These are phyloP conservation scores for Pterocles gutturalis DNA, from an alignment of 2,113 vertebrate species.

Conservation along the genomic window DNA sequence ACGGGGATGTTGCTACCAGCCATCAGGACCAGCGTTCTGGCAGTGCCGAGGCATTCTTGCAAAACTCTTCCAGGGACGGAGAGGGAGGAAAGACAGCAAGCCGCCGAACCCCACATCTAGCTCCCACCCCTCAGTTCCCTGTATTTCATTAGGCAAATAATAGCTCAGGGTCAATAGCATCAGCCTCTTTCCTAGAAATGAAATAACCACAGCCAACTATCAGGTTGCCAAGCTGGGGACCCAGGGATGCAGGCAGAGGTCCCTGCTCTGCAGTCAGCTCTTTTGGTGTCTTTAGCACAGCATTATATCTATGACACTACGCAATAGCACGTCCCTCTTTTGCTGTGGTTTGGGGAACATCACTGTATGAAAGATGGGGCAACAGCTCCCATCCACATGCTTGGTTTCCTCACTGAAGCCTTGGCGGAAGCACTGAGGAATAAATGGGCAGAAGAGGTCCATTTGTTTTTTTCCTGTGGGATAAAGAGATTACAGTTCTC, in stretches of 20 bases:
- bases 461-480: background rate
- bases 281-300: background rate
- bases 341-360: background rate
- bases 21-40: background rate
- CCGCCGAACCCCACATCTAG: background rate
- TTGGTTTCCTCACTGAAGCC: background rate
- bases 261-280: background rate
- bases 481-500: background rate
- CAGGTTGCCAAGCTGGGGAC: background rate
- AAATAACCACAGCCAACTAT: background rate
- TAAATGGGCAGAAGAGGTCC: background rate
- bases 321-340: background rate
- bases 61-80: background rate
- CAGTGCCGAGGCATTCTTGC: background rate
- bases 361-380: background rate
- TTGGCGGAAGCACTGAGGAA: background rate
- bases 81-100: background rate
- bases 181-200: conserved; percentile 53
- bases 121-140: background rate
- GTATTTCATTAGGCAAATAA: conserved; percentile 57
- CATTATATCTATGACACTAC: background rate
- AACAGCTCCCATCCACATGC: background rate
- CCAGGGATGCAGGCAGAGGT: background rate
- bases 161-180: conserved; percentile 30
- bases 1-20: background rate